These are phyloP conservation scores for Glaucomys volans DNA, from an alignment of 2,113 vertebrate genomes.

Conservation along the genomic window DNA sequence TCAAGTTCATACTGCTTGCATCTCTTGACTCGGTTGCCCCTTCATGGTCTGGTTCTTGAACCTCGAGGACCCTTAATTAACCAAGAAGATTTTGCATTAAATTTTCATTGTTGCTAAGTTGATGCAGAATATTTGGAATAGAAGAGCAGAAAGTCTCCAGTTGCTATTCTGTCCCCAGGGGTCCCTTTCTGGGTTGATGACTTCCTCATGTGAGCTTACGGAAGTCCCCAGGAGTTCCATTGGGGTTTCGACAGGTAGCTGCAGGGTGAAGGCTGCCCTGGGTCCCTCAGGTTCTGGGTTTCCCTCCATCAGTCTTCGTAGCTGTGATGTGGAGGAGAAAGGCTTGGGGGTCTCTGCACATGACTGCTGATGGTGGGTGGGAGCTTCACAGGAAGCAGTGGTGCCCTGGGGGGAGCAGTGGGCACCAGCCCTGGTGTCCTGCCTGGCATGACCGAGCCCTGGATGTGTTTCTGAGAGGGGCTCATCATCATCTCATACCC, in stretches of 20 bases:
- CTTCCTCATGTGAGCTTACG: fast-evolving
- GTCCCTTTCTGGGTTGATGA: not conserved
- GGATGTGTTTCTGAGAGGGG: not conserved
- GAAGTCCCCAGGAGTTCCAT: not conserved
- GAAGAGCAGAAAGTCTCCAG: not conserved
- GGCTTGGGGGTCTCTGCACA: not conserved
- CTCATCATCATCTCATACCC: not conserved
- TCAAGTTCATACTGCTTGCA: fast-evolving
- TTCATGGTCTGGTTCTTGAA: not conserved
- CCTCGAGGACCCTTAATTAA: not conserved
- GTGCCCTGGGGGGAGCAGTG: not conserved
- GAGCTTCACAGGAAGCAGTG: not conserved
- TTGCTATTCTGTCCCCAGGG: fast-evolving
- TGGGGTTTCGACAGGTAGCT: not conserved
- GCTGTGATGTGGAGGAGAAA: not conserved
- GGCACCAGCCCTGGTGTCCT: fast-evolving
- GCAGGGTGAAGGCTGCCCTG: not conserved
- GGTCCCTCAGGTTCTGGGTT: not conserved
- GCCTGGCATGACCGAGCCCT: fast-evolving
- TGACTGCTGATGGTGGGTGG: fast-evolving
- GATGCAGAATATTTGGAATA: not conserved
- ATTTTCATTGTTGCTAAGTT: not conserved
- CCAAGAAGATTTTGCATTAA: not conserved
- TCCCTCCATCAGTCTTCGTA: not conserved
- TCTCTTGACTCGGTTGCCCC: not conserved